Percentiles rank a stretch among this genome's conserved stretches.
Evolutionary conservation across 2,888 invertebrate genomes (phyloP).

Genomic region (Adineta ricciae): DNA sequence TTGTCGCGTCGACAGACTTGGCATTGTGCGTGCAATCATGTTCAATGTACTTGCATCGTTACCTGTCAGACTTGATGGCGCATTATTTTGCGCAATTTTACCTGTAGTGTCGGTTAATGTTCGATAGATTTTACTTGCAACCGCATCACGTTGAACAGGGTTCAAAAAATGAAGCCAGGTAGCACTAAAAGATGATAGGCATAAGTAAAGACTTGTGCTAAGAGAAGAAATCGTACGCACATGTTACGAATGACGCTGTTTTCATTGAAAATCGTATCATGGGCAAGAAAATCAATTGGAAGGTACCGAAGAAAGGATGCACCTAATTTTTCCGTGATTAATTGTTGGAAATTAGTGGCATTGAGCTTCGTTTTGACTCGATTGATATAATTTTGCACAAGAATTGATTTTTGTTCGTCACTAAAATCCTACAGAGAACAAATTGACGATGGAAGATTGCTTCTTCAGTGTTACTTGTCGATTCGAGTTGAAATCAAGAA

Average conservation of each 20-base stretch:
- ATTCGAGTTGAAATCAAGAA: neutral
- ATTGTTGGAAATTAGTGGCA: neutral
- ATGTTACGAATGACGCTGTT: neutral
- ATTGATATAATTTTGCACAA: constrained; percentile 1
- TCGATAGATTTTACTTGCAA: constrained; percentile 3
- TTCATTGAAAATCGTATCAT: neutral
- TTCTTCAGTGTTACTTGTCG: neutral
- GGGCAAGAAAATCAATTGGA: neutral
- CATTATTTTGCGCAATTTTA: neutral
- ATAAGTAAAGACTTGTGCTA: neutral
- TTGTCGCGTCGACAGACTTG: neutral
- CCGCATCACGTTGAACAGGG: neutral
- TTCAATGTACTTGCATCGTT: neutral
- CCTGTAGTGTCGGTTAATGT: neutral
- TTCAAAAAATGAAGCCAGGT: neutral
- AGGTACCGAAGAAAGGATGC: neutral
- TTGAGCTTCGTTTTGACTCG: neutral
- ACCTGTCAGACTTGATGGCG: neutral
- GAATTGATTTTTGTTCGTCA: neutral
- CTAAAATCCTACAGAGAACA: neutral
- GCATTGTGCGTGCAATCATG: neutral
- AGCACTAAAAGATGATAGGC: neutral
- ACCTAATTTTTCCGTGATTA: constrained; percentile 9
- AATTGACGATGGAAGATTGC: neutral
- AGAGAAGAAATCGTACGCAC: neutral